Evolutionary conservation across 2,888 invertebrate genomes (phyloP).

Genomic region (Theristus sp.): DNA sequence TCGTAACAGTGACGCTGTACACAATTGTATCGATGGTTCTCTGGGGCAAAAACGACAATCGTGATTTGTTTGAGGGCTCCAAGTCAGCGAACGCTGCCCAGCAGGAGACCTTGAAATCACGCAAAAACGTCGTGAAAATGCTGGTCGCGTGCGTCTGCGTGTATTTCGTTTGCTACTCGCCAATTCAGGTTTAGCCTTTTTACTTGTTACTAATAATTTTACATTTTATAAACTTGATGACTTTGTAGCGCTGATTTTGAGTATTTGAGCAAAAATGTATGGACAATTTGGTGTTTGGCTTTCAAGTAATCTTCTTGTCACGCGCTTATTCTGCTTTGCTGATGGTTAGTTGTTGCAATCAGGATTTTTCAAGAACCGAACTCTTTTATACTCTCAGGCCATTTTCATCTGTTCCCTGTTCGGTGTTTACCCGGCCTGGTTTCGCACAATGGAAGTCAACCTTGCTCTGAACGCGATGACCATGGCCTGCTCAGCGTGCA

Average conservation of each 20-base stretch:
- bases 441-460: slow-evolving; percentile 10
- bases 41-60: slow-evolving; percentile 14
- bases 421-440: neutral
- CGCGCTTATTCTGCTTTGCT: too few species aligned
- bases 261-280: too few species aligned
- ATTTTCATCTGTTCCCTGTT: neutral
- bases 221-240: too few species aligned
- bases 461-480: slow-evolving; percentile 22
- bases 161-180: slow-evolving; percentile 36
- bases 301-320: too few species aligned
- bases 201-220: too few species aligned
- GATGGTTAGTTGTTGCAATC: too few species aligned
- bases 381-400: too few species aligned
- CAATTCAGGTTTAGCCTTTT: slow-evolving; percentile 31
- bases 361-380: too few species aligned
- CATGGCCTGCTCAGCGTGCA: slow-evolving; percentile 22
- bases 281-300: too few species aligned
- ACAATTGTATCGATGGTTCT: slow-evolving; percentile 7
- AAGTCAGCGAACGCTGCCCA: too few species aligned
- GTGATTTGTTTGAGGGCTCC: too few species aligned
- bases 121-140: slow-evolving; percentile 34
- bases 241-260: too few species aligned
- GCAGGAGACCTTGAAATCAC: neutral
- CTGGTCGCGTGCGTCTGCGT: slow-evolving; percentile 33
- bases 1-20: slow-evolving; percentile 20